Base-by-base conservation (phyloP, 2,113 vertebrate genomes). In the Podilymbus podiceps region DNA sequence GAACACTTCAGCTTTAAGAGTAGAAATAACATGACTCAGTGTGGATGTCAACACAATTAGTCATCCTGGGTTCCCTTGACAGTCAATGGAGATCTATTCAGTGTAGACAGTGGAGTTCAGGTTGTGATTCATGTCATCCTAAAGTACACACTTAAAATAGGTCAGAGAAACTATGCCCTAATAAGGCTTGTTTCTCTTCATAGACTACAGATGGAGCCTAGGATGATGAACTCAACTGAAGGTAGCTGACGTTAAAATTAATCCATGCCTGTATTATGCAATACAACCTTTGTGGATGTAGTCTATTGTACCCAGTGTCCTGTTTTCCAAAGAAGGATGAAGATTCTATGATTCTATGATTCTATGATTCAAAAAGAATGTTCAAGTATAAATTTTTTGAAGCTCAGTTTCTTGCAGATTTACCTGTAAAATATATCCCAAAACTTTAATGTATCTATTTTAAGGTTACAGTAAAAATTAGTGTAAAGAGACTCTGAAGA, bases 101-200 rank as follows among this genome's bases (percentile, higher is more conserved):
- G 14, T 22, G 78, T 44, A 67, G 87, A 67, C 60, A 78, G 62
- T 69, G 49, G 30, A 87, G 80, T 78, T 81, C 84, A 91, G 73
- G 87, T 89, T 94, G 84, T 92, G 95, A 96, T 87, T 96, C 76
- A 87, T 89, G 60, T 78, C 47, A 72, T 89, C 60, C 77, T 89
- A 75, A 96, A 94, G 89, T 59, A 95, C 69, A 85, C 44, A 86
- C 86, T 96, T 91, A 85, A 94, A 97, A 92, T 46, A 94, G 83
- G 83, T 89, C 91, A 95, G 89, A 92, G 52, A 94, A 93, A 89
- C 21, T 11, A 38, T 94, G 87, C 30, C 89, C 64, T 95, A 87
- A 95, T 94, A 96, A 91, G 91, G 84, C 64, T 83, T 94, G 76
- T 86, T 95, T 95, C 75, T 95, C 89, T 77, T 92, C 86, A 86